Percentiles rank a stretch among this genome's conserved stretches.
Conservation (phyloP, 2,888 invertebrate genomes). For the Lasioglossum morio region DNA sequence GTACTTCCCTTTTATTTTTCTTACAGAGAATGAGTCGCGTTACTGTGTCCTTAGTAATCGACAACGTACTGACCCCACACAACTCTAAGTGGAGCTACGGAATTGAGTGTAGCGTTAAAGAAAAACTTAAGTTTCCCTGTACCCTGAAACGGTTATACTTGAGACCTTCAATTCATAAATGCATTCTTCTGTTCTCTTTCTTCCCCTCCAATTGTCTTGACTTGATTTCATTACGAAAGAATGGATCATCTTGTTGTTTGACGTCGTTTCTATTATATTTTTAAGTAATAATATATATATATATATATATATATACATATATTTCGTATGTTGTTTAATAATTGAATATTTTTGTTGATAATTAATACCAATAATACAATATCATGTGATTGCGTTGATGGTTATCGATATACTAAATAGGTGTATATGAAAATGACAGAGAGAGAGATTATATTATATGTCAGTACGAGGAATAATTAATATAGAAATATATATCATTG, state of each 20-base stretch:
- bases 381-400: conserved; percentile 79
- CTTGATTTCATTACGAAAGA: conserved; percentile 82
- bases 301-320: conserved; percentile 75
- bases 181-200: conserved; percentile 40
- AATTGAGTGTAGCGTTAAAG: conserved; percentile 70
- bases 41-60: conserved; percentile 48
- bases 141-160: conserved; percentile 67
- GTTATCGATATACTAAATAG: conserved; percentile 73
- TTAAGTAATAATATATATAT: conserved; percentile 67
- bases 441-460: conserved; percentile 78
- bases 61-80: conserved; percentile 67
- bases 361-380: conserved; percentile 73
- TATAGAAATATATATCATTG: conserved; percentile 67
- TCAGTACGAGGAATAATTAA: conserved; percentile 70
- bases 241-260: conserved; percentile 82
- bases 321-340: conserved; percentile 77
- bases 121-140: conserved; percentile 56
- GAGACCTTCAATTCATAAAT: conserved; percentile 71
- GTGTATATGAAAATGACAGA: conserved; percentile 74
- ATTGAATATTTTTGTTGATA: conserved; percentile 77
- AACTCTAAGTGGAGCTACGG: conserved; percentile 64
- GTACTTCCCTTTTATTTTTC: conserved; percentile 31
- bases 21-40: conserved; percentile 19
- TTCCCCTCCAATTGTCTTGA: conserved; percentile 70
- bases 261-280: conserved; percentile 76